Evolutionary conservation across 2,797 vertebrate species (phyloP), one percentile per base, ranked within the genome.

Genomic region (Simalia tracyae): DNA sequence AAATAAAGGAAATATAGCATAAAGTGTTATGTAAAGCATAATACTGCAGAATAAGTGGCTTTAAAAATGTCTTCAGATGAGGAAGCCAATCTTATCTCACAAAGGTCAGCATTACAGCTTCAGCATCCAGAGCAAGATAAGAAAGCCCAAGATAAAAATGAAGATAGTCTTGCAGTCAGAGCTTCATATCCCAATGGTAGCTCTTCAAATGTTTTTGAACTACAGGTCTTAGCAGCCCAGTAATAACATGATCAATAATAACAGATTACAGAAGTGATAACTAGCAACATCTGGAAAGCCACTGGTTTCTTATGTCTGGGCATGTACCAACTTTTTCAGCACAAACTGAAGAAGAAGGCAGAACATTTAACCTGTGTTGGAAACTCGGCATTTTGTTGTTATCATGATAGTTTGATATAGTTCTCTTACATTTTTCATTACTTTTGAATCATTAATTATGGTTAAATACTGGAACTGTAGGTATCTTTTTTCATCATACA

Each of bases 21-120:
- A 94, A 96, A 94, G 36, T 90, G 93, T 90, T 88, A 1, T 93
- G 94, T 95, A 94, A 96, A 96, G 89, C 31, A 92, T 76, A 93
- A 93, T 95, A 88, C 24, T 19, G 92, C 90, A 59, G 94, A 92
- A 95, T 89, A 2, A 89, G 4, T 93, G 64, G 72, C n/a, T 94
- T 93, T 8, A 90, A 17, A 90, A 90, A 42, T 42, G 9, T 5
- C 19, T 56, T 8, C 63, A 66, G 19, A 26, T 61, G 56, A 86
- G 36, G 2, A 87, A 28, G 1, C 85, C 31, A 76, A 17, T 42
- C 7, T 12, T 72, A 87, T 50, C 36, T 42, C 17, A 24, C 11
- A 14, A 24, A 72, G 59, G 50, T 64, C 46, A 50, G n/a, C 66
- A 24, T 19, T 31, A 36, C 10, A 31, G n/a, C 26, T n/a, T 2